Conservation (phyloP, 2,888 invertebrate species). For the Bursaphelenchus okinawaensis region DNA sequence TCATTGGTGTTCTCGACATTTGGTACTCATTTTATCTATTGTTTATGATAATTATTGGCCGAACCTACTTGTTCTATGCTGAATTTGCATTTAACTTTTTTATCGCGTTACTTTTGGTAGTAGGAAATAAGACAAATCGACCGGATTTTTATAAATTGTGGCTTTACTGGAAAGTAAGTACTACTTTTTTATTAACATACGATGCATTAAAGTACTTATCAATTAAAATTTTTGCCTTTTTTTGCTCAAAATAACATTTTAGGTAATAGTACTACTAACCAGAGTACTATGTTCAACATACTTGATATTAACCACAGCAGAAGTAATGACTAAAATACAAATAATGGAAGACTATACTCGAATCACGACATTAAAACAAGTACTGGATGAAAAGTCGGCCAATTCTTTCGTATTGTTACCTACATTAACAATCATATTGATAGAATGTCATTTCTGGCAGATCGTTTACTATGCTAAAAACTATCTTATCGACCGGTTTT, state of each 20-base stretch:
- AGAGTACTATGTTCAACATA: neutral
- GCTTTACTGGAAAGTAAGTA: neutral
- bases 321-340: neutral
- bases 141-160: neutral
- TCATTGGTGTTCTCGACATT: neutral
- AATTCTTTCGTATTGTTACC: neutral
- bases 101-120: neutral
- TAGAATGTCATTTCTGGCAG: neutral
- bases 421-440: neutral
- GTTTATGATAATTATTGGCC: neutral
- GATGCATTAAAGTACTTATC: no score
- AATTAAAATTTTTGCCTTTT: no score
- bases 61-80: neutral
- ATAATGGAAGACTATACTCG: neutral
- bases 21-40: neutral
- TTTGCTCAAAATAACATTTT: neutral
- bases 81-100: neutral
- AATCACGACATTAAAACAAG: neutral
- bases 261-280: neutral
- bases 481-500: neutral
- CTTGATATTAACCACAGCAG: neutral
- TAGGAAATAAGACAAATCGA: neutral
- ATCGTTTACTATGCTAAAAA: neutral
- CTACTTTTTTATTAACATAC: neutral
- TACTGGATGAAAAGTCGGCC: neutral